Base-by-base conservation (phyloP, 2,113 vertebrate species). In the Rousettus leschenaultii region DNA sequence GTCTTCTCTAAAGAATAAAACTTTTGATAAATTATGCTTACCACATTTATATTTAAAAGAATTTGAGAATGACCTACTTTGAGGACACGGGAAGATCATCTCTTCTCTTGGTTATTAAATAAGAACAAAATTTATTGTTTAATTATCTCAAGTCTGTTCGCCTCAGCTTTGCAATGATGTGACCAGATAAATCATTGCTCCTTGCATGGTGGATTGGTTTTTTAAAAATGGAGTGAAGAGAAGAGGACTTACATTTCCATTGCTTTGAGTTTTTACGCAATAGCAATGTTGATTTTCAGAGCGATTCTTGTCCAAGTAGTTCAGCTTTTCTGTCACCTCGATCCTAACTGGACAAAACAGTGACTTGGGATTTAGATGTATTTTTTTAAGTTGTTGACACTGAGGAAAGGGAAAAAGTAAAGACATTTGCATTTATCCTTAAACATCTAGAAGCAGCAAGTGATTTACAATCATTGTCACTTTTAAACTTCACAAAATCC, bases 91-190 rank as follows among this genome's bases (percentile, higher is more conserved):
- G 86, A 94, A 15, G 78, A 91, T 55, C 40, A 21, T 57, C 35
- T 79, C 80, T 88, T 85, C 48, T 19, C 2, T 82, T 65, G 33
- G 40, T 86, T 70, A 97, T 82, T 96, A 96, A 77, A 79, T 89
- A 89, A 77, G 53, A 93, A 85, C 53, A 68, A 43, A 89, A 93
- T 55, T 83, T 93, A 86, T 95, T 94, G 86, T 82, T 84, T 88
- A 91, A 93, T 95, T 95, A 74, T 78, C 2, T 10, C 7, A 78
- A 85, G 22, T 85, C 33, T 68, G 55, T 85, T 88, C 88, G 14
- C 40, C 11, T 82, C 40, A 51, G 68, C 33, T 91, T 86, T 45
- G 48, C 55, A 66, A 65, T 80, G 55, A 16, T 48, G 13, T 55
- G 68, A 74, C 13, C 2, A 28, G 40, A 75, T 71, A 51, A 87